These are phyloP conservation scores for Hylaeus volcanicus DNA, from an alignment of 1,140 invertebrate species.

Conservation along the genomic window DNA sequence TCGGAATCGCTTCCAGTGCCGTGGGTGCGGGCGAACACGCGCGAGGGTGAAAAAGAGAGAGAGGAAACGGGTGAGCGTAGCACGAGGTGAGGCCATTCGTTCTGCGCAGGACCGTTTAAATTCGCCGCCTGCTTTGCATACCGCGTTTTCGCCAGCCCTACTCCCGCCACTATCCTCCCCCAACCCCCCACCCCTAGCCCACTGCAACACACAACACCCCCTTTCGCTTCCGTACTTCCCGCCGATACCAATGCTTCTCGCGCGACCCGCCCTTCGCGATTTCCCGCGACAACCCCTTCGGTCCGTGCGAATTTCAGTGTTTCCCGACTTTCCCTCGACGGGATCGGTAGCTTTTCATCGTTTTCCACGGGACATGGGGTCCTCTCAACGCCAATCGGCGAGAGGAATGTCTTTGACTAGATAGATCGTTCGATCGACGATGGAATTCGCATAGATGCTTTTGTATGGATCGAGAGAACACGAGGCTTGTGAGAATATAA, in stretches of 20 bases:
- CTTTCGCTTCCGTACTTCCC: slow-evolving; percentile 41
- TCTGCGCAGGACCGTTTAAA: slow-evolving; percentile 78
- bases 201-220: slow-evolving; percentile 37
- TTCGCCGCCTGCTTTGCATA: slow-evolving; percentile 78
- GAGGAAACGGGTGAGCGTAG: slow-evolving; percentile 49
- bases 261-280: slow-evolving; percentile 66
- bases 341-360: background rate
- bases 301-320: slow-evolving; percentile 44
- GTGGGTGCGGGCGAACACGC: slow-evolving; percentile 11
- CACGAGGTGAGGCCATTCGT: slow-evolving; percentile 71
- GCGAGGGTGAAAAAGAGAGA: slow-evolving; percentile 34
- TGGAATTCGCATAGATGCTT: no score
- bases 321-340: background rate
- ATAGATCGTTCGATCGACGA: no score
- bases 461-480: no score
- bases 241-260: slow-evolving; percentile 34
- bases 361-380: background rate
- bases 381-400: no score
- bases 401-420: no score
- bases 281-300: slow-evolving; percentile 64
- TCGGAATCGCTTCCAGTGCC: slow-evolving; percentile 24
- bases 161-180: slow-evolving; percentile 54
- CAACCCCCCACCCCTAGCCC: slow-evolving; percentile 31
- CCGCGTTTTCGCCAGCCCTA: slow-evolving; percentile 68
- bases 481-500: no score